A percentile compares a stretch with the other conserved stretches of the same genome.
Conservation (phyloP, 2,797 vertebrate species). For the Sorex maritimensis region DNA sequence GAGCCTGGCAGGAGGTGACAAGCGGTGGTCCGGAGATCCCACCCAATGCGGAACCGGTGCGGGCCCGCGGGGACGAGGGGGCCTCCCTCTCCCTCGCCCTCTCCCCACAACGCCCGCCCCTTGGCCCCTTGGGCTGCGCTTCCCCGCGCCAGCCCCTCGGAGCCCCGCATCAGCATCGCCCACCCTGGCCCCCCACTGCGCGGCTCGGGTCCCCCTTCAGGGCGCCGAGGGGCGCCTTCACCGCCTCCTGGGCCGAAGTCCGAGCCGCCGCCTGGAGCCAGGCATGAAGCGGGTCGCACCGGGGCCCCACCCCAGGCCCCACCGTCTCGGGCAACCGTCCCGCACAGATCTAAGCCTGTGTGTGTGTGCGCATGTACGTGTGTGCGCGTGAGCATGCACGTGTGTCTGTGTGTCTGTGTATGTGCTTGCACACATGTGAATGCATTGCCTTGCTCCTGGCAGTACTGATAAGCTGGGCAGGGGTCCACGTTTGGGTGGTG, state of each 20-base stretch:
- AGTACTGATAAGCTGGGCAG: neutral
- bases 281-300: neutral
- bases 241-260: neutral
- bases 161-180: too few relatives aligned
- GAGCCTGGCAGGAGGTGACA: neutral
- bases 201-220: too few relatives aligned
- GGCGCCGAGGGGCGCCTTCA: too few relatives aligned
- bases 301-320: neutral
- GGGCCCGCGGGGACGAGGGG: neutral
- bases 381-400: too few relatives aligned
- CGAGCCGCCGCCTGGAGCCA: neutral
- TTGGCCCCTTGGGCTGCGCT: neutral
- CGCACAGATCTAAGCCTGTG: neutral
- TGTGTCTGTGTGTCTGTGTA: too few relatives aligned
- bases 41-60: slow-evolving; percentile 65
- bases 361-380: too few relatives aligned
- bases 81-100: neutral
- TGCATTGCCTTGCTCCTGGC: too few relatives aligned
- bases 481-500: neutral
- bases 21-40: slow-evolving; percentile 54
- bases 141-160: too few relatives aligned
- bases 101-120: slow-evolving; percentile 12
- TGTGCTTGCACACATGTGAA: too few relatives aligned
- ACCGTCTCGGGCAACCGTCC: neutral
- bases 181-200: too few relatives aligned